These are phyloP conservation scores for Ischnus inquisitorius DNA, from an alignment of 2,888 invertebrate species.

Conservation along the genomic window DNA sequence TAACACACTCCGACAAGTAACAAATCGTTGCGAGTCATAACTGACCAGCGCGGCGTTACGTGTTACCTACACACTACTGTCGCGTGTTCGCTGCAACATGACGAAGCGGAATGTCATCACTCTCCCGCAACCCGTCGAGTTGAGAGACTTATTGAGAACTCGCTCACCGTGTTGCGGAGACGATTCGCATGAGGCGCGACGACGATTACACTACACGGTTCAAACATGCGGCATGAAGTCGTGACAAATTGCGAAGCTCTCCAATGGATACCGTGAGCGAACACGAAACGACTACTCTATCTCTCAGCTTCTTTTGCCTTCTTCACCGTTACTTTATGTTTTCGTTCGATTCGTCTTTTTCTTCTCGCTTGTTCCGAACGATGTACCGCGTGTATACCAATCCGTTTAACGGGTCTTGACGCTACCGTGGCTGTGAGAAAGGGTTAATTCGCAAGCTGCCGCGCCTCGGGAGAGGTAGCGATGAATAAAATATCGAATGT, in stretches of 20 bases:
- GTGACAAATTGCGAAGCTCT: constrained; percentile 57
- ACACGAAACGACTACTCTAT: constrained; percentile 1
- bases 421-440: not conserved
- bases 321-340: not conserved
- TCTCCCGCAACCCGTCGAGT: constrained; percentile 45
- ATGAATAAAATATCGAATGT: not conserved
- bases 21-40: constrained; percentile 45
- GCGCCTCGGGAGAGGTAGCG: not conserved
- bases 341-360: no score
- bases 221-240: constrained; percentile 42
- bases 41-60: constrained; percentile 40
- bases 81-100: constrained; percentile 49
- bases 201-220: constrained; percentile 55
- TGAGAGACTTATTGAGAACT: constrained; percentile 59
- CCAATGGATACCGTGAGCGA: not conserved
- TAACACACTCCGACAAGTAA: constrained; percentile 3
- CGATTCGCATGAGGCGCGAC: constrained; percentile 47
- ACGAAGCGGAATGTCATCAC: constrained; percentile 65
- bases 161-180: constrained; percentile 29
- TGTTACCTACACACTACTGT: constrained; percentile 7
- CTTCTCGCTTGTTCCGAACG: constrained; percentile 1
- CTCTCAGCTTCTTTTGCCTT: constrained; percentile 3
- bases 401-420: not conserved
- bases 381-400: not conserved
- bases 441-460: constrained; percentile 2